These are phyloP conservation scores for Beris chalybata DNA, from an alignment of 2,888 invertebrate species.

Conservation along the genomic window DNA sequence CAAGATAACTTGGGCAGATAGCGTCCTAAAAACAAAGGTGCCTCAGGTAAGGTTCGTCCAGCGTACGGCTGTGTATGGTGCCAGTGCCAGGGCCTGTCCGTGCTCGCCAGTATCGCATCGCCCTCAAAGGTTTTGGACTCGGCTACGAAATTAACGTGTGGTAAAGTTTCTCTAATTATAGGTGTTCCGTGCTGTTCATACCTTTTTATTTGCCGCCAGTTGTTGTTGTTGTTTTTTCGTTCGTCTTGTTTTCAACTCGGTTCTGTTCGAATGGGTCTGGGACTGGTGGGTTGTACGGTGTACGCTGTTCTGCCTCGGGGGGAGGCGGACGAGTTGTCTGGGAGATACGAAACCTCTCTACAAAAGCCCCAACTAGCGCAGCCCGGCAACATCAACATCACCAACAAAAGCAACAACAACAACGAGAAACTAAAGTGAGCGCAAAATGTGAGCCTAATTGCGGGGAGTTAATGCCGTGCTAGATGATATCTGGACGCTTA, in stretches of 20 bases:
- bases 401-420: constrained; percentile 14
- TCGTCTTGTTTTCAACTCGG: too few relatives aligned
- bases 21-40: not conserved
- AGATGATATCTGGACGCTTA: constrained; percentile 29
- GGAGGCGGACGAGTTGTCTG: not conserved
- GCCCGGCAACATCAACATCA: not conserved
- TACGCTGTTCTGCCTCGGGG: too few relatives aligned
- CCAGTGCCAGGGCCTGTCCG: not conserved
- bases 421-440: constrained; percentile 35
- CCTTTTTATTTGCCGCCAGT: constrained; percentile 4
- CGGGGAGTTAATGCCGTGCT: constrained; percentile 33
- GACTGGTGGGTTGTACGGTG: too few relatives aligned
- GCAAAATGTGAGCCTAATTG: constrained; percentile 38
- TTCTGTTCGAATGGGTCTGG: too few relatives aligned
- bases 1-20: too few relatives aligned
- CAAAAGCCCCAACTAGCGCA: constrained; percentile 9
- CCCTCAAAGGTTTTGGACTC: constrained; percentile 20
- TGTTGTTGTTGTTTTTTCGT: constrained; percentile 10
- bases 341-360: constrained; percentile 2
- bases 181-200: constrained; percentile 39
- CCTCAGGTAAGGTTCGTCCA: not conserved
- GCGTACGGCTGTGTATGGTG: not conserved
- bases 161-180: constrained; percentile 45
- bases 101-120: not conserved
- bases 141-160: constrained; percentile 42